phyloP scores from a whole-genome alignment of 2,797 vertebrate genomes.

The Geotria australis region DNA sequence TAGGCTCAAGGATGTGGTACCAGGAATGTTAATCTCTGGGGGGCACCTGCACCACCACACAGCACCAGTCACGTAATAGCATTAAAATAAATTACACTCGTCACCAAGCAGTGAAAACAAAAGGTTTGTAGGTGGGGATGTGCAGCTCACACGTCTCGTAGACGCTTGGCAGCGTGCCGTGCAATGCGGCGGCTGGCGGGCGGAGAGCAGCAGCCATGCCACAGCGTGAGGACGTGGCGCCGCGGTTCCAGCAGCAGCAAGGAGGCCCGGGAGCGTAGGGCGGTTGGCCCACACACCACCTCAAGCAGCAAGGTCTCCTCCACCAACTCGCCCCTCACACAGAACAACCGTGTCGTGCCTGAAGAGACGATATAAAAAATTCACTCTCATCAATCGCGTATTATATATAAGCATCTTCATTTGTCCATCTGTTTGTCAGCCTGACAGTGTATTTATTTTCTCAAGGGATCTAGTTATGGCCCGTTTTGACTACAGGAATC shows the following conservation, averaged over 20 bases:
- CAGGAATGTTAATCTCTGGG: conserved; percentile 14
- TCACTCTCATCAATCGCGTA: neutral
- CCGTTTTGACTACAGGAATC: too few relatives aligned
- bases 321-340: conserved; percentile 18
- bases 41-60: conserved; percentile 10
- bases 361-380: neutral
- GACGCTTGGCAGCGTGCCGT: conserved; percentile 12
- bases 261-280: conserved; percentile 22
- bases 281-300: conserved; percentile 14
- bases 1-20: conserved; percentile 7
- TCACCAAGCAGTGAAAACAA: neutral
- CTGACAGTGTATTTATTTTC: too few relatives aligned
- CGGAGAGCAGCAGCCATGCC: conserved; percentile 24
- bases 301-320: conserved; percentile 20
- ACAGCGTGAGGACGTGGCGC: conserved; percentile 17
- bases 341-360: conserved; percentile 19
- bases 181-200: conserved; percentile 13
- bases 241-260: conserved; percentile 16
- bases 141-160: conserved; percentile 14
- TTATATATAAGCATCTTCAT: too few relatives aligned
- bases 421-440: too few relatives aligned
- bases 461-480: too few relatives aligned
- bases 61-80: neutral
- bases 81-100: neutral
- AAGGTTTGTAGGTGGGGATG: neutral